Percentiles rank a stretch among this genome's conserved stretches.
phyloP scores from a whole-genome alignment of 2,888 invertebrate genomes.

The Chesias legatella region DNA sequence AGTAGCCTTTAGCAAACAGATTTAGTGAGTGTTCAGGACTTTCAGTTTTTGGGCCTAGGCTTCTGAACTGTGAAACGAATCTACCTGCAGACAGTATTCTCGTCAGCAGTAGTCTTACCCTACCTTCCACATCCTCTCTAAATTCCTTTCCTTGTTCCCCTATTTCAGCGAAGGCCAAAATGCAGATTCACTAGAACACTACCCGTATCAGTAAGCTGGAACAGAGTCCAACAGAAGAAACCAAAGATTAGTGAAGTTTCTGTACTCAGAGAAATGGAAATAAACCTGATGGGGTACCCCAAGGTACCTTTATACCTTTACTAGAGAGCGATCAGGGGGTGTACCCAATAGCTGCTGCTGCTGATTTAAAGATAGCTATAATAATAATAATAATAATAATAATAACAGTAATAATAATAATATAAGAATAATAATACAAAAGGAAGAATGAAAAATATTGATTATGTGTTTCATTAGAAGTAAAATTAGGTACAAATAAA shows the following conservation, averaged over 20 bases:
- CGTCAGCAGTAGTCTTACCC: not conserved
- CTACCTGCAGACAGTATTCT: no score
- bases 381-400: no score
- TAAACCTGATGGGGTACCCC: conserved; percentile 12
- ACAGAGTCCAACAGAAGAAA: not conserved
- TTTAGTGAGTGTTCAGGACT: no score
- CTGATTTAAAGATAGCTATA: no score
- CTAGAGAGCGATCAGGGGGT: not conserved
- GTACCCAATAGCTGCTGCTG: not conserved
- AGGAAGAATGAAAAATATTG: no score
- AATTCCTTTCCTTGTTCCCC: not conserved
- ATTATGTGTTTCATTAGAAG: no score
- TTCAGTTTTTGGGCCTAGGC: no score
- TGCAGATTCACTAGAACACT: conserved; percentile 3
- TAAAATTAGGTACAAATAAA: no score
- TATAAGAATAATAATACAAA: no score
- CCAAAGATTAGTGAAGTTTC: conserved; percentile 7
- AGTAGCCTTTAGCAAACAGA: no score
- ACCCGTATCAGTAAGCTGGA: not conserved
- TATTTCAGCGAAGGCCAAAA: conserved; percentile 12
- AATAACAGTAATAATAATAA: no score
- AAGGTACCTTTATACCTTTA: conserved; percentile 7
- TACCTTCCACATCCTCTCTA: not conserved
- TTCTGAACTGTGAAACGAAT: no score
- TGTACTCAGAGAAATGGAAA: conserved; percentile 10